Percentiles rank a stretch among this genome's conserved stretches.
Conservation (phyloP, 2,888 invertebrate genomes). For the Tyria jacobaeae region DNA sequence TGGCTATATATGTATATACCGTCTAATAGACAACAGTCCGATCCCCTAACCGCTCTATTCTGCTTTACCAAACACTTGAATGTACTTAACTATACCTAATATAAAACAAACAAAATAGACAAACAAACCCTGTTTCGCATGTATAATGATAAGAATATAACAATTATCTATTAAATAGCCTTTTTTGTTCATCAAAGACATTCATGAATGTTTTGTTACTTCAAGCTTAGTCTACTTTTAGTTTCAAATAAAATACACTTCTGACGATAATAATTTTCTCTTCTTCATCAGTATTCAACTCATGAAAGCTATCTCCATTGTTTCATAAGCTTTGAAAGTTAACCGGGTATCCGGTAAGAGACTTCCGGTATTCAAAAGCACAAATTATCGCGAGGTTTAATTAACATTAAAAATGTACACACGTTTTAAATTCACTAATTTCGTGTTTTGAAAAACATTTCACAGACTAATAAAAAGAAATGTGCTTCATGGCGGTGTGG, state of each 20-base stretch:
- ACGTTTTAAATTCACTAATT: constrained; percentile 57
- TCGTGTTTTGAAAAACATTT: constrained; percentile 52
- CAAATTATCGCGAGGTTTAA: constrained; percentile 48
- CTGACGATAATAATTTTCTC: constrained; percentile 1
- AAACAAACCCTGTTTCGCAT: too few species aligned
- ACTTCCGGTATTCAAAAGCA: constrained; percentile 33
- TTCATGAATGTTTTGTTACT: not conserved
- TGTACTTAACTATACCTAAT: too few species aligned
- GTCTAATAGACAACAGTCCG: too few species aligned
- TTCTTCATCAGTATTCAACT: constrained; percentile 12
- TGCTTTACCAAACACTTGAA: too few species aligned
- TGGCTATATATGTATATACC: too few species aligned
- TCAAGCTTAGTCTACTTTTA: not conserved
- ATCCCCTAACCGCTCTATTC: too few species aligned
- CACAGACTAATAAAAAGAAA: constrained; percentile 57
- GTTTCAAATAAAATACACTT: not conserved
- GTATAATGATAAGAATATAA: too few species aligned
- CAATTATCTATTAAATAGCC: too few species aligned
- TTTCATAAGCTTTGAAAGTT: constrained; percentile 31
- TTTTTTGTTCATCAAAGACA: not conserved
- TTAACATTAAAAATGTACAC: constrained; percentile 55
- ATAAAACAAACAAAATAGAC: too few species aligned
- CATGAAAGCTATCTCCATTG: constrained; percentile 17
- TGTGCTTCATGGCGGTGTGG: constrained; percentile 47
- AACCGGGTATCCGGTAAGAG: constrained; percentile 31